These are phyloP conservation scores for Castor canadensis DNA, from an alignment of 2,113 vertebrate species.

Conservation along the genomic window DNA sequence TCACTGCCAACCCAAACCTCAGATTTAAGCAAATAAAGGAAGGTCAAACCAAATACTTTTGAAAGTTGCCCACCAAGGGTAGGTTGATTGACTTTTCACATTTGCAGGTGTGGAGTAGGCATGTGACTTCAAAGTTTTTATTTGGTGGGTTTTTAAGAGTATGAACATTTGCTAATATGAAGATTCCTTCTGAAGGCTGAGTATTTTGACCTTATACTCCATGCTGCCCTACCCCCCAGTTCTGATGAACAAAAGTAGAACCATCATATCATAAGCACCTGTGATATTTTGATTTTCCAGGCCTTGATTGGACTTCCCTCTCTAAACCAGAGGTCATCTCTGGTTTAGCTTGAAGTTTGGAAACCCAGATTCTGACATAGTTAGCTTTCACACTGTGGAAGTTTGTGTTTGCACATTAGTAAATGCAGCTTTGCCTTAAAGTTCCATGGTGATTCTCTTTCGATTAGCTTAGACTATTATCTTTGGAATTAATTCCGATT, in stretches of 20 bases:
- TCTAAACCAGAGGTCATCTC: not conserved
- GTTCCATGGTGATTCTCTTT: conserved; percentile 27
- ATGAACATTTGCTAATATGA: conserved; percentile 10
- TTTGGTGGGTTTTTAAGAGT: conserved; percentile 5
- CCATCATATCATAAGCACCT: not conserved
- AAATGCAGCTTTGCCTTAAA: not conserved
- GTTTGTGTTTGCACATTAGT: not conserved
- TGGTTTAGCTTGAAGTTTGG: not conserved
- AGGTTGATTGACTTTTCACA: not conserved
- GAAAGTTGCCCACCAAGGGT: not conserved
- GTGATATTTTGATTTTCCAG: not conserved
- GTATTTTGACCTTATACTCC: not conserved
- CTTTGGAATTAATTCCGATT: conserved; percentile 21
- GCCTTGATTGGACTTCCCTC: not conserved
- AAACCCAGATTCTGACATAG: not conserved
- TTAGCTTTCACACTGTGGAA: not conserved
- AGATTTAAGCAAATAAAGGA: conserved; percentile 6
- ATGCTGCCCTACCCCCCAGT: not conserved
- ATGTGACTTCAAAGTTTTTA: not conserved
- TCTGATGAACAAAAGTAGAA: conserved; percentile 28
- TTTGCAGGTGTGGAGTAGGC: not conserved
- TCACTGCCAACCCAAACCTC: not conserved
- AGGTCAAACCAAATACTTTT: conserved; percentile 14
- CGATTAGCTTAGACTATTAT: not conserved
- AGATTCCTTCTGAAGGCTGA: not conserved